These are phyloP conservation scores for Habroteleia sp. DNA, from an alignment of 2,888 invertebrate species.

Conservation along the genomic window DNA sequence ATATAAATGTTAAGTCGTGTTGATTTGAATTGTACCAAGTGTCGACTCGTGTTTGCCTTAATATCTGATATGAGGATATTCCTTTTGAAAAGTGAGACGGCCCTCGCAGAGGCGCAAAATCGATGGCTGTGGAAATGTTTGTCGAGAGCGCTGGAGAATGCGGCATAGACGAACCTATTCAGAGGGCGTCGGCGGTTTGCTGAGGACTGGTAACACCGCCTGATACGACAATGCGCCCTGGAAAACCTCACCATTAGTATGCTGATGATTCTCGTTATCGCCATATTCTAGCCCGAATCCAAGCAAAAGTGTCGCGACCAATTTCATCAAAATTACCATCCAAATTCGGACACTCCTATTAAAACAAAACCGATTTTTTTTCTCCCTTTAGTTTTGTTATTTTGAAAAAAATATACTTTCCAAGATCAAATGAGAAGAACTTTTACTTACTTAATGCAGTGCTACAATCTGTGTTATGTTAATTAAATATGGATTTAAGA, in stretches of 20 bases:
- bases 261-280: conserved; percentile 56
- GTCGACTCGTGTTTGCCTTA: conserved; percentile 49
- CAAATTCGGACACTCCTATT: conserved; percentile 11
- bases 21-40: conserved; percentile 28
- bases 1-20: conserved; percentile 32
- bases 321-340: conserved; percentile 45
- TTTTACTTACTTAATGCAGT: too few relatives aligned
- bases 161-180: conserved; percentile 54
- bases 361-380: neutral
- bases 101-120: conserved; percentile 39
- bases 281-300: conserved; percentile 42
- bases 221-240: conserved; percentile 43
- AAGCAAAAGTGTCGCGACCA: conserved; percentile 10
- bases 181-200: conserved; percentile 48
- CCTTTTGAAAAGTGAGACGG: conserved; percentile 49
- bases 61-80: conserved; percentile 33
- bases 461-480: too few relatives aligned
- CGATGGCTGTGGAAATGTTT: conserved; percentile 56
- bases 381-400: too few relatives aligned
- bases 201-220: conserved; percentile 41
- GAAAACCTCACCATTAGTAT: conserved; percentile 55
- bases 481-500: too few relatives aligned
- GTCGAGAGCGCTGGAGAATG: conserved; percentile 49
- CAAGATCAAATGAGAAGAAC: too few relatives aligned
- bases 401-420: too few relatives aligned